Evolutionary conservation across 2,797 vertebrate species (phyloP), one percentile per base, ranked within the genome.

Genomic region (Merluccius polli): DNA sequence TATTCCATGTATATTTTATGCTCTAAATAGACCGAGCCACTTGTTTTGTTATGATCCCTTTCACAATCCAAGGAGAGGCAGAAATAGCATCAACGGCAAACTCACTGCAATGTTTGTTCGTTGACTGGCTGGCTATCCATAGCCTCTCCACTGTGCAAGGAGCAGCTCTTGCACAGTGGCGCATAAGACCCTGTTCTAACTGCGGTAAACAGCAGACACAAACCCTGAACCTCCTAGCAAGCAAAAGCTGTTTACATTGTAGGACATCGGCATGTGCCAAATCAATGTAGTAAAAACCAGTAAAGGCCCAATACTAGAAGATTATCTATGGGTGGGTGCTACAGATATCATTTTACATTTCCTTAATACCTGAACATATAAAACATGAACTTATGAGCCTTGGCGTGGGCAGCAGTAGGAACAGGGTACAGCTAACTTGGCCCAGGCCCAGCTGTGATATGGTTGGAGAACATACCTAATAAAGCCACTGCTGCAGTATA

Each of bases 11-110:
- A 85, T 71, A 79, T 84, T 85, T 82, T 68, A 72, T 79, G 71
- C 74, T 77, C 38, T 33, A 73, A 86, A 84, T 81, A 82, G 77
- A 87, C 81, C 52, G 38, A 27, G 65, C 52, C 69, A 32, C 72
- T 75, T 80, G 68, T 83, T 89, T 87, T 88, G 83, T 84, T 87
- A 10, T 71, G 79, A 79, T 75, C 73, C 31, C 59, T 82, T 81
- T 73, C 30, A 11, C 74, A 86, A 83, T 73, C 48, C 44, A 80
- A 80, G 70, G 7, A 71, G 65, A 82, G 29, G 52, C 70, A 83
- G 79, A 81, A 77, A 89, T 75, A 82, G 77, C 70, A 75, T 69
- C 77, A 41, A 44, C 78, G 70, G 4, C 48, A 41, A 82, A 79
- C 24, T 73, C 18, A 71, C 78, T 36, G 74, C 74, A 18, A 79